These are phyloP conservation scores for Chymomyza procnemis DNA, from an alignment of 2,888 invertebrate species.

Conservation along the genomic window DNA sequence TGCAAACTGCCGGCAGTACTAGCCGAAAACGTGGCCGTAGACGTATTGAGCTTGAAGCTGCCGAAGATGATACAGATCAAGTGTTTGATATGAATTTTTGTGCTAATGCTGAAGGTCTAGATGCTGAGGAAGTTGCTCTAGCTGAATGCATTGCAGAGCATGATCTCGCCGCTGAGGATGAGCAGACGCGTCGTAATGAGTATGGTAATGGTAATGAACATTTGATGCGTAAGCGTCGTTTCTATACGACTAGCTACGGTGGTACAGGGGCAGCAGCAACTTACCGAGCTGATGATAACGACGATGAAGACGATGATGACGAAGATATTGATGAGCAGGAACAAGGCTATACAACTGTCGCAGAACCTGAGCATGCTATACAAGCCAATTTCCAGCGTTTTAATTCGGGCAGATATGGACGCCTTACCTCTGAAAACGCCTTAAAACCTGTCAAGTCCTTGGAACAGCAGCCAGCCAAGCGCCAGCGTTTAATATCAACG, in stretches of 20 bases:
- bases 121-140: conserved; percentile 58
- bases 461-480: conserved; percentile 47
- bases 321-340: conserved; percentile 40
- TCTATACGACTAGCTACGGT: not conserved
- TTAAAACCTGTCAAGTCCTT: conserved; percentile 1
- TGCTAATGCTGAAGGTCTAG: conserved; percentile 54
- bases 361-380: conserved; percentile 16
- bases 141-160: conserved; percentile 65
- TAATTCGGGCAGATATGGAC: not conserved
- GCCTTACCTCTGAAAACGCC: not conserved
- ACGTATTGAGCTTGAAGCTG: conserved; percentile 61
- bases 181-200: conserved; percentile 48
- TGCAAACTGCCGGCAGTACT: conserved; percentile 39
- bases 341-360: conserved; percentile 13
- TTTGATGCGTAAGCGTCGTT: conserved; percentile 33
- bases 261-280: not conserved
- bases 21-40: conserved; percentile 66
- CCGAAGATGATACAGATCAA: conserved; percentile 45
- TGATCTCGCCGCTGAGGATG: conserved; percentile 57
- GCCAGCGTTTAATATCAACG: conserved; percentile 33
- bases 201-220: conserved; percentile 46
- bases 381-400: conserved; percentile 7
- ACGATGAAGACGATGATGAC: conserved; percentile 22
- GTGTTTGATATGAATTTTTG: conserved; percentile 47
- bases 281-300: not conserved